Conservation (phyloP, 2,113 vertebrate genomes). For the Rynchops niger region DNA sequence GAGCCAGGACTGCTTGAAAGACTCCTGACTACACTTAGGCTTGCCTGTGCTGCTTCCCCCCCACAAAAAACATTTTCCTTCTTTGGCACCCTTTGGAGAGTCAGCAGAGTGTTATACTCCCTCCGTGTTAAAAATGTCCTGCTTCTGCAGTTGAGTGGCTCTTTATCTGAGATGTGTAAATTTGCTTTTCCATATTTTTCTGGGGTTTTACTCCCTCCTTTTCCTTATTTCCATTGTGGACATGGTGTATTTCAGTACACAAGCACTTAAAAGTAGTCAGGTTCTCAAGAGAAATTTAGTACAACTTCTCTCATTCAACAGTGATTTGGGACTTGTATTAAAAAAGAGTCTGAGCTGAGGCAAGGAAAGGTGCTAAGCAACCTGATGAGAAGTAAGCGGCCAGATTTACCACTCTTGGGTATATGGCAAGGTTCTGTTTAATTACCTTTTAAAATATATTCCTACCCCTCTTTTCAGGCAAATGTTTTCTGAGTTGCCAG, state of each 20-base stretch:
- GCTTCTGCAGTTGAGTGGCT: background rate
- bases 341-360: background rate
- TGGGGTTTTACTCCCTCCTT: background rate
- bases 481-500: constrained; percentile 44
- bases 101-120: background rate
- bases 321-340: background rate
- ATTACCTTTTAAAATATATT: constrained; percentile 19
- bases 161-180: background rate
- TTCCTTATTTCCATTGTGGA: background rate
- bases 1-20: background rate
- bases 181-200: background rate
- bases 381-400: background rate
- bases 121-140: background rate
- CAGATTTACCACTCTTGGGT: background rate
- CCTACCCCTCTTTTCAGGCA: background rate
- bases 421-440: background rate
- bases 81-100: background rate
- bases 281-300: background rate
- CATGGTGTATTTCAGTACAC: background rate
- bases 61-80: background rate
- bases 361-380: background rate
- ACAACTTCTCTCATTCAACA: background rate
- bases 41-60: background rate
- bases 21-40: background rate
- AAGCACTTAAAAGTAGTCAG: background rate